phyloP scores from a whole-genome alignment of 2,113 vertebrate species.

The Sinosuthora webbiana region DNA sequence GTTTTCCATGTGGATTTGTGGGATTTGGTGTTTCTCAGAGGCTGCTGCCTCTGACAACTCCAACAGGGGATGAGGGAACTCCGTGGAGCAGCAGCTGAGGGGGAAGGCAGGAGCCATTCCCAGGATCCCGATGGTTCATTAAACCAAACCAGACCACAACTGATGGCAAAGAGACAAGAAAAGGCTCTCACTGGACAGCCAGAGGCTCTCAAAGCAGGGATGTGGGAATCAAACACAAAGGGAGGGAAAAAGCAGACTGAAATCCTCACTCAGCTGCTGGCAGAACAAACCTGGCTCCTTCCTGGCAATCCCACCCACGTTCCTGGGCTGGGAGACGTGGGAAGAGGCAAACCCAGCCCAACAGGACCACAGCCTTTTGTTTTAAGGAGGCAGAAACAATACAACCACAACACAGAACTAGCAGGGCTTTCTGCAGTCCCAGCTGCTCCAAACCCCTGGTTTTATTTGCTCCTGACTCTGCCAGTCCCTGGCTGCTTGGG shows the following conservation, averaged over 20 bases:
- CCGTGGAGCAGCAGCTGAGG: neutral
- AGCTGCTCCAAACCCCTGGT: fast-evolving
- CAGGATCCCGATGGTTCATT: fast-evolving
- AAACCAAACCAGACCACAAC: neutral
- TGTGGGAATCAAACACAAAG: neutral
- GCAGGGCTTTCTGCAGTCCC: neutral
- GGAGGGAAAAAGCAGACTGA: too few species aligned
- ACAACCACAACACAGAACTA: fast-evolving
- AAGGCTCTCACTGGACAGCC: fast-evolving
- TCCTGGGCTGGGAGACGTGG: neutral
- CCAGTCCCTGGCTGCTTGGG: neutral
- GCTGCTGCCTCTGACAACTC: neutral
- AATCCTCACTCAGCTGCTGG: neutral
- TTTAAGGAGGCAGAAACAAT: neutral
- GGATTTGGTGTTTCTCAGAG: neutral
- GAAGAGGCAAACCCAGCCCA: fast-evolving
- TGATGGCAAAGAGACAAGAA: neutral
- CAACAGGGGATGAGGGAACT: neutral
- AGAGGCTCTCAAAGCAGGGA: neutral
- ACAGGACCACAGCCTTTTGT: neutral
- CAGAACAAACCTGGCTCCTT: neutral
- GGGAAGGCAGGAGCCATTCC: neutral
- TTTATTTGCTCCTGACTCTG: neutral
- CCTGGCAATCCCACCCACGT: neutral
- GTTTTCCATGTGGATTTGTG: neutral